Percentiles rank a stretch among this genome's conserved stretches.
Conservation (phyloP, 2,888 invertebrate species). For the Drepana falcataria region DNA sequence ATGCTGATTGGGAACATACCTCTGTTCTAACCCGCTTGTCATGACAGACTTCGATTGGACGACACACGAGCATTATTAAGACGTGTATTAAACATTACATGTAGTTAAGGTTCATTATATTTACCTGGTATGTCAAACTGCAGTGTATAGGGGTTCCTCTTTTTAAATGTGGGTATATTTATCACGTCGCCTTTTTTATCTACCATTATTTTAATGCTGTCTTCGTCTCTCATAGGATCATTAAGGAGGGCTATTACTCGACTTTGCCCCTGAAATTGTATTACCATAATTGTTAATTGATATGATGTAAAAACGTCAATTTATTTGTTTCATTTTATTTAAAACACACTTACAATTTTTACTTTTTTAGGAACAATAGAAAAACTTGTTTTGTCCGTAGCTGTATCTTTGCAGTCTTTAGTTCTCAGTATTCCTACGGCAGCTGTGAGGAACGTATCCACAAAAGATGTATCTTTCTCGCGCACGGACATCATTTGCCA, state of each 20-base stretch:
- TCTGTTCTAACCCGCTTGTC: no score
- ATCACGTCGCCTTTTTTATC: slow-evolving; percentile 89
- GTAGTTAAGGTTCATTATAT: neutral
- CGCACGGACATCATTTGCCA: slow-evolving; percentile 90
- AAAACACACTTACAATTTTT: slow-evolving; percentile 79
- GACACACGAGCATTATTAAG: no score
- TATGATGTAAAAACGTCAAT: neutral
- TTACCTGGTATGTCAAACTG: slow-evolving; percentile 89
- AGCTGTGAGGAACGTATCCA: slow-evolving; percentile 89
- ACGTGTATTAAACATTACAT: no score
- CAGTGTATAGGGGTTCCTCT: slow-evolving; percentile 89
- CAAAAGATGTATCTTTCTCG: slow-evolving; percentile 90
- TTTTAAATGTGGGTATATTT: slow-evolving; percentile 85
- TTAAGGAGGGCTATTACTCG: slow-evolving; percentile 88
- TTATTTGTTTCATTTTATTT: neutral
- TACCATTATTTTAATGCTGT: slow-evolving; percentile 86
- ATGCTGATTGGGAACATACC: no score
- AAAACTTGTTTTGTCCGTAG: slow-evolving; percentile 82
- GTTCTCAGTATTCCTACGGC: slow-evolving; percentile 87
- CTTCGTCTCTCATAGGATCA: slow-evolving; percentile 87
- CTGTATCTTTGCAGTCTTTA: slow-evolving; percentile 75
- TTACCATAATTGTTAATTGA: slow-evolving; percentile 16
- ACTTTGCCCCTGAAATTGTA: slow-evolving; percentile 89
- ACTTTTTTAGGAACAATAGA: slow-evolving; percentile 88
- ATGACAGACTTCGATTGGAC: no score